Evolutionary conservation across 2,113 vertebrate species (phyloP), one percentile per base, ranked within the genome.

Genomic region (Misgurnus mizolepis): DNA sequence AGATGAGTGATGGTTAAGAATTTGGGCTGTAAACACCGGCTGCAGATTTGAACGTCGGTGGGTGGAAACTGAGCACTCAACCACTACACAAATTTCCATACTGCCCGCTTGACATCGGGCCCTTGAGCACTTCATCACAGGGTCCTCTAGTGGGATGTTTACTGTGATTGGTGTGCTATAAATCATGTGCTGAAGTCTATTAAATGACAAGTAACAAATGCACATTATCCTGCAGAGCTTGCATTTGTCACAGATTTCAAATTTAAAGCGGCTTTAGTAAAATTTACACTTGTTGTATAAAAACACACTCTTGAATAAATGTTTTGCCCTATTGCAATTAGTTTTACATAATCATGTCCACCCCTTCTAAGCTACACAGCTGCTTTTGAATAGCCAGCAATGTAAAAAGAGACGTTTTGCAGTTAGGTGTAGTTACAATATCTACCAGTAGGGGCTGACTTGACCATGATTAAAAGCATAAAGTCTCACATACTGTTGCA

Each of bases 221-320:
- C 55, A 43, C 71, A 61, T 27, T 43, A 61, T 74, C 71, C 14
- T 74, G 15, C 55, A n/a, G n/a, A 71, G 4, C 68, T 40, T 71
- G 12, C 49, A 71, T 55, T 71, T 71, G 22, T 56, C 27, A 55
- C 68, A 9, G 12, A 53, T 39, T 39, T 9, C 17, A 5, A 40
- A 40, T 56, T 56, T 55, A 71, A 71, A 71, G 27, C 27, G 27
- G 22, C 22, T 22, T 22, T 22, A 22, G 22, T 22, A 22, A 22
- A 22, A 22, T 11, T 18, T 50, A 27, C 12, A 67, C 3, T 27
- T 18, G 10, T 49, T 49, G 47, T 49, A 49, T 34, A 34, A 34
- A 34, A 34, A 49, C 10, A 49, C 12, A 10, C 9, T 49, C 47
- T 47, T 1, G 27, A 34, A 34, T 34, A 10, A 67, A 18, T 45